Base-by-base conservation (phyloP, 2,888 invertebrate genomes). In the Tetranychus truncatus region DNA sequence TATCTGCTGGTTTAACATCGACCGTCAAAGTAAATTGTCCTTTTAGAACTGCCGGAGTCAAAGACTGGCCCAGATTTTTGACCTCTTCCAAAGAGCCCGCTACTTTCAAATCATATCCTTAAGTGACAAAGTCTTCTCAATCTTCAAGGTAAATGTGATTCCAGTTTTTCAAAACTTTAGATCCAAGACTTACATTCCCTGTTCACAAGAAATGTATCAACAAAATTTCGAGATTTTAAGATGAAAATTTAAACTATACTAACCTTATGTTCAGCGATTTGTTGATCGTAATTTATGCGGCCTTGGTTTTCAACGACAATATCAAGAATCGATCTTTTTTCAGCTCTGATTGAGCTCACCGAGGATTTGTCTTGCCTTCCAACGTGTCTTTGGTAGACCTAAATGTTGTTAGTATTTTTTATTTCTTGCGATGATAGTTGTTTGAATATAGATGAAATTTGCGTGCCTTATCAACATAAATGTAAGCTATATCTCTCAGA, bases 401-500 rank as follows among this genome's bases (percentile, higher is more conserved):
- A 15, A 44, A 45, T 46, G 3, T n/a, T 9, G 1, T 15, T 9
- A 15, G 24, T 55, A 73, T n/a, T 21, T 6, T 73, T 15, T 1
- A 18, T 11, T 24, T 24, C 24, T 24, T 24, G 1, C 24, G 1
- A 24, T 18, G 24, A 71, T 8, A 21, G 1, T 34, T 1, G 1
- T 71, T 15, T 71, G 1, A 6, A 21, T 69, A 44, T 9, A 71
- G 7, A 74, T 8, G 44, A 34, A 34, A 3, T 34, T 34, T 34
- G 5, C 34, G 34, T 83, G 87, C 87, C 76, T 83, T 83, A 81
- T 90, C 86, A 7, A 91, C 82, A 80, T 86, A 88, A 20, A 91
- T 87, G 78, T 88, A 86, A 1, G 88, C 88, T 78, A 89, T 84
- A 82, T 91, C 91, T 24, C 87, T 84, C 15, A 91, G 84, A 46